A percentile compares a stretch with the other conserved stretches of the same genome.
phyloP scores from a whole-genome alignment of 2,888 invertebrate genomes.

The Stenotaenia linearis region DNA sequence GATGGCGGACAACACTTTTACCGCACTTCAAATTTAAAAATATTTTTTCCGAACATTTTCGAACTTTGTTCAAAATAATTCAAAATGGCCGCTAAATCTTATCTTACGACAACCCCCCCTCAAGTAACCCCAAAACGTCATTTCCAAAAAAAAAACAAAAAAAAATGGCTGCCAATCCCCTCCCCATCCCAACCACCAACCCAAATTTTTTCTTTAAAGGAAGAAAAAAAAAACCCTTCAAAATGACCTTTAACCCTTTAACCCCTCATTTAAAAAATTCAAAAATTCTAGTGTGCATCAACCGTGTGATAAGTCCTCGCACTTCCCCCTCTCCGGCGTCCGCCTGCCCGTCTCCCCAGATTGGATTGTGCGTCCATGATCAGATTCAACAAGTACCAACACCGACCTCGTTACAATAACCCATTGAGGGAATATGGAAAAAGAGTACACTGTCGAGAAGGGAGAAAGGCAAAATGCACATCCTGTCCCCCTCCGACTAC shows the following conservation, averaged over 20 bases:
- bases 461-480: background rate
- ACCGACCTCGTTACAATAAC: background rate
- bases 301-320: background rate
- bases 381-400: constrained; percentile 10
- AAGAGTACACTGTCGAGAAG: background rate
- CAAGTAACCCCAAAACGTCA: no score
- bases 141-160: no score
- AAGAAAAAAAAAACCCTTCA: no score
- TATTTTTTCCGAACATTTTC: no score
- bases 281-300: background rate
- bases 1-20: no score
- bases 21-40: no score
- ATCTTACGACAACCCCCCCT: no score
- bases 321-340: background rate
- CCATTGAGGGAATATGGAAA: background rate
- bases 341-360: background rate
- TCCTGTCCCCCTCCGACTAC: background rate
- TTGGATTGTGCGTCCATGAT: constrained; percentile 10
- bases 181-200: no score
- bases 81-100: no score
- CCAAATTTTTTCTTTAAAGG: no score
- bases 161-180: no score
- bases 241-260: background rate
- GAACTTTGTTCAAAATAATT: no score
- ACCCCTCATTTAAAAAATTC: background rate